Conservation (phyloP, 2,797 vertebrate species). For the Uromys caudimaculatus region DNA sequence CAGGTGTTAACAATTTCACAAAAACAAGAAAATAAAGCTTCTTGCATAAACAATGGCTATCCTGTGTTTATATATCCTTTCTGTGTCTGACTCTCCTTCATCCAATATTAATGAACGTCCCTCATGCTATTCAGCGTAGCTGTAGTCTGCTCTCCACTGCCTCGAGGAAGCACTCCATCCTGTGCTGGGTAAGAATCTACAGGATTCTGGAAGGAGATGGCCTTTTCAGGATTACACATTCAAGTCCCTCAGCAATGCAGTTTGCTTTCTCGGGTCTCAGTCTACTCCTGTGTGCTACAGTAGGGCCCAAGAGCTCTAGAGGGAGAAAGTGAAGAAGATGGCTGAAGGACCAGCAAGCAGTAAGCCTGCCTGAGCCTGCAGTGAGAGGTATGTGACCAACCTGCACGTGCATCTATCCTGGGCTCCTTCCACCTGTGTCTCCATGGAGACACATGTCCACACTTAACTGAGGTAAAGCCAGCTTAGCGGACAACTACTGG, state of each 20-base stretch:
- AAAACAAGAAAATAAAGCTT: not conserved
- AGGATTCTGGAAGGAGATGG: not conserved
- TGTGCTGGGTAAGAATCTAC: not conserved
- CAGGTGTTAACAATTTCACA: slow-evolving; percentile 18
- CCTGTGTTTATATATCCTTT: not conserved
- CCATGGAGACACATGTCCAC: not conserved
- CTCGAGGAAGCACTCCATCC: not conserved
- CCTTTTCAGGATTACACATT: not conserved
- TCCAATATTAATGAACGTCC: not conserved
- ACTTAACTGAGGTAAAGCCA: not conserved
- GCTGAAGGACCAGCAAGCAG: not conserved
- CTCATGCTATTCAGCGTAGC: not conserved
- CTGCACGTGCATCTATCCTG: not conserved
- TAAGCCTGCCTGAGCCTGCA: not conserved
- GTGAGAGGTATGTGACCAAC: not conserved
- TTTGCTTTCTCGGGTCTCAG: not conserved
- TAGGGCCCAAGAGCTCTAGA: not conserved
- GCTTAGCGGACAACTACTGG: not conserved
- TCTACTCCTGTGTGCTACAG: not conserved
- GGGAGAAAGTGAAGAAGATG: not conserved
- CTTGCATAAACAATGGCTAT: not conserved
- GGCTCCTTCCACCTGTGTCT: not conserved
- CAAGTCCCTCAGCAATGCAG: not conserved
- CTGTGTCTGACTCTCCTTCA: not conserved
- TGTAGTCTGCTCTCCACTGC: not conserved